A percentile compares a stretch with the other conserved stretches of the same genome.
These are phyloP conservation scores for Cyprinodon tularosa DNA, from an alignment of 2,113 vertebrate species.

Conservation along the genomic window DNA sequence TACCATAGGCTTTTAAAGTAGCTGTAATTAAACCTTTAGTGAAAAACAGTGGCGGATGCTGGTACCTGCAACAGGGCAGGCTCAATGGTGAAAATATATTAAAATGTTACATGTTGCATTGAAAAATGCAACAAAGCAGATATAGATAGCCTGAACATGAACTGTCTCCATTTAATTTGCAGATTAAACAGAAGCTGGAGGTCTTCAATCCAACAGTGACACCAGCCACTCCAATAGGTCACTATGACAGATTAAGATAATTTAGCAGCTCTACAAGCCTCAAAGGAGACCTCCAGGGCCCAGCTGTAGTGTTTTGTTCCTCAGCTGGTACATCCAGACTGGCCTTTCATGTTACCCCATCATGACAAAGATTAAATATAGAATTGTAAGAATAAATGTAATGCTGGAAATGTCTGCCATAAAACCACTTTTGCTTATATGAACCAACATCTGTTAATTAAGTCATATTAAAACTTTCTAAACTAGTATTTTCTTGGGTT, in stretches of 20 bases:
- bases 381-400: background rate
- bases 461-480: background rate
- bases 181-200: constrained; percentile 32
- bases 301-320: background rate
- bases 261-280: constrained; percentile 11
- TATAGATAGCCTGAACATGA: constrained; percentile 44
- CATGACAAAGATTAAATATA: background rate
- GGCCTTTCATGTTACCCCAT: background rate
- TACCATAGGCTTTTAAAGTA: too few species aligned
- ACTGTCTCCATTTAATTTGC: constrained; percentile 25
- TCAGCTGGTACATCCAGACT: background rate
- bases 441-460: background rate
- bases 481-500: background rate
- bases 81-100: too few species aligned
- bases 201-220: constrained; percentile 37
- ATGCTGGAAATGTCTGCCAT: background rate
- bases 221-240: constrained; percentile 24
- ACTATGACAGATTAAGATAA: constrained; percentile 23
- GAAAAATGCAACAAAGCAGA: background rate
- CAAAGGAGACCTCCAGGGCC: background rate
- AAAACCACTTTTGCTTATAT: background rate
- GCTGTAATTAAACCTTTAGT: too few species aligned
- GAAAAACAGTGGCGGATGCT: too few species aligned
- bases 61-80: too few species aligned
- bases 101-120: too few species aligned